A percentile compares a stretch with the other conserved stretches of the same genome.
These are phyloP conservation scores for Halichondria panicea DNA, from an alignment of 37 sponge, comb jelly and placozoan genomes.

Conservation along the genomic window DNA sequence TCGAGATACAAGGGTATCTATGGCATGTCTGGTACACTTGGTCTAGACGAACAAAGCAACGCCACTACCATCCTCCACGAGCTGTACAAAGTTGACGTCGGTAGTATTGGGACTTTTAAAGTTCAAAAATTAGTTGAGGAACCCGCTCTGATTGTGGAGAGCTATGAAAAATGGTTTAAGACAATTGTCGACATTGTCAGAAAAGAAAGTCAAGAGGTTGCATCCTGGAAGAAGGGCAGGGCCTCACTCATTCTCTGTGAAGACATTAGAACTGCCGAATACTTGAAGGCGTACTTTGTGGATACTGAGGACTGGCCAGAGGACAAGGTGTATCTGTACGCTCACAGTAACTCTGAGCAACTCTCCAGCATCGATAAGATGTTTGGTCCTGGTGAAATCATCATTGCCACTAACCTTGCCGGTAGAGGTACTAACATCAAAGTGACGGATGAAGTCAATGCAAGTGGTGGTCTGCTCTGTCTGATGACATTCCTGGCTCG, in stretches of 20 bases:
- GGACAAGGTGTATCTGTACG: not conserved
- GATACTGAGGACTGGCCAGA: not conserved
- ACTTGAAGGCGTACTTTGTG: not conserved
- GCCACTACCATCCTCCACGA: not conserved
- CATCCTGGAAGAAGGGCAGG: not conserved
- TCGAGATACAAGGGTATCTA: slow-evolving; percentile 3
- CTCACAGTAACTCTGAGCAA: not conserved
- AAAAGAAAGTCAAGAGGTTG: not conserved
- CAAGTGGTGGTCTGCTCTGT: slow-evolving; percentile 24
- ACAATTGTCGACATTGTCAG: not conserved
- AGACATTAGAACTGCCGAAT: slow-evolving; percentile 9
- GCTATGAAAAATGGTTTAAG: not conserved
- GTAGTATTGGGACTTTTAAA: slow-evolving; percentile 2
- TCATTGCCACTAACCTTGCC: slow-evolving; percentile 39
- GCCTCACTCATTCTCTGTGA: slow-evolving; percentile 22
- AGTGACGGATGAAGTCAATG: slow-evolving; percentile 16
- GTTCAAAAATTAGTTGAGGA: not conserved
- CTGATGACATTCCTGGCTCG: slow-evolving; percentile 19
- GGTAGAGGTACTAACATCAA: slow-evolving; percentile 29
- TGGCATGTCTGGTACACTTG: slow-evolving; percentile 28
- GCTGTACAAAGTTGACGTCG: not conserved
- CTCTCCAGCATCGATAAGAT: not conserved
- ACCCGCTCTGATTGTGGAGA: not conserved
- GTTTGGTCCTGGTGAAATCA: slow-evolving; percentile 10
- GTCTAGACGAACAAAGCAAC: not conserved